Conservation (phyloP, 2,113 vertebrate genomes). For the Chloropsis hardwickii region DNA sequence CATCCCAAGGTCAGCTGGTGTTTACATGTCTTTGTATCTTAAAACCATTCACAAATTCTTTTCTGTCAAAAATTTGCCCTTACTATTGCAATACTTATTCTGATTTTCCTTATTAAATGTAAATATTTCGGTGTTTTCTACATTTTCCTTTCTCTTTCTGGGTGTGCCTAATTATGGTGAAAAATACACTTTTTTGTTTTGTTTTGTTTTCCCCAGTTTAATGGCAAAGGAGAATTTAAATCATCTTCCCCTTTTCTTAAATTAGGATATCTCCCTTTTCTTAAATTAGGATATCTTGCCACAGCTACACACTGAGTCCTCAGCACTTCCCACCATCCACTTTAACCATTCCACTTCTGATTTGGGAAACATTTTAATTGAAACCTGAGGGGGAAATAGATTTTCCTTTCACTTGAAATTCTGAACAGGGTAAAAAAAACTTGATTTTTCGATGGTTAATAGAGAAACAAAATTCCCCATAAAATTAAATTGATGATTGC, state of each 20-base stretch:
- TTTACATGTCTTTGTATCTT: not conserved
- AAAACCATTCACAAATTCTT: not conserved
- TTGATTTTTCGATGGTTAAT: not conserved
- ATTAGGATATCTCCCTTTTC: not conserved
- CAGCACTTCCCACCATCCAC: not conserved
- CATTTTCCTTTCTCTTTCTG: not conserved
- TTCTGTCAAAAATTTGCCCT: not conserved
- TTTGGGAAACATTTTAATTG: not conserved
- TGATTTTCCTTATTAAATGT: not conserved
- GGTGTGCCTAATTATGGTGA: rapidly evolving
- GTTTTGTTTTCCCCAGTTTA: not conserved
- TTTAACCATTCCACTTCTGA: not conserved
- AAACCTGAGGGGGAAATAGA: not conserved
- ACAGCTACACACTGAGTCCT: not conserved
- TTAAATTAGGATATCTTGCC: not conserved
- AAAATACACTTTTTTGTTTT: not conserved
- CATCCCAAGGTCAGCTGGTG: not conserved
- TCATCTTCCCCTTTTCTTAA: not conserved
- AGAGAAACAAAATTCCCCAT: not conserved
- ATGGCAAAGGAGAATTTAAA: not conserved
- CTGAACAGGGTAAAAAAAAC: not conserved
- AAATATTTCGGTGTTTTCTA: not conserved
- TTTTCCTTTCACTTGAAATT: not conserved
- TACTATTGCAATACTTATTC: not conserved
- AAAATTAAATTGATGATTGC: not conserved